Evolutionary conservation across 2,797 vertebrate species (phyloP), one percentile per base, ranked within the genome.

Genomic region (Lateolabrax maculatus): DNA sequence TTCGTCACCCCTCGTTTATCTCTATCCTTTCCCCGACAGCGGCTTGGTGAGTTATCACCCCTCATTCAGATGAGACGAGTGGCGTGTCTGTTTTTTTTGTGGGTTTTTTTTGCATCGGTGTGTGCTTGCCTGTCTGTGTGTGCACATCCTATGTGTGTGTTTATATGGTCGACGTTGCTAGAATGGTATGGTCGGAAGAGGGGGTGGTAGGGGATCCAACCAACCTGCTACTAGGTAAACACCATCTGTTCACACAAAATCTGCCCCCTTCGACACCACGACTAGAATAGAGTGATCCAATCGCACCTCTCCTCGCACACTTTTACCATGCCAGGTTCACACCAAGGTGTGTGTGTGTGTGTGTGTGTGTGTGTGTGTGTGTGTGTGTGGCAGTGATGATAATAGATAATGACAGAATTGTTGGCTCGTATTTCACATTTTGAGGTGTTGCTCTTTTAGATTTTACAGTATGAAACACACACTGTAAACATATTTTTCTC

Each of bases 211-310:
- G 94, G 96, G 96, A 94, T 97, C 96, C 94, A 91, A 96, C 94
- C 90, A 93, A 95, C 92, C 89, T 69, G 93, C 95, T 95, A 94
- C 95, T 96, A 97, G 96, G 96, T 96, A 97, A 97, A 97, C 96
- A 96, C 96, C 97, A 97, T 97, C 97, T 97, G 96, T 95, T 96
- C 91, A 87, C 93, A 93, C 87, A 81, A 78, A 90, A 80, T 70
- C 83, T 27, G 85, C 87, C 93, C 92, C 92, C 92, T 90, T 88
- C 83, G 79, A 94, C 94, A 89, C 89, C 75, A 77, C 21, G 71
- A 89, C 88, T 80, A 88, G 86, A 93, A 91, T 90, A 92, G 87
- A 93, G 89, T 92, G 94, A 95, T 95, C 96, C 96, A 93, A 95
- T 96, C 94, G 92, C 94, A 91, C 92, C 93, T 96, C 89, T 92